These are phyloP conservation scores for Catocala fraxini DNA, from an alignment of 2,888 invertebrate genomes.

Conservation along the genomic window DNA sequence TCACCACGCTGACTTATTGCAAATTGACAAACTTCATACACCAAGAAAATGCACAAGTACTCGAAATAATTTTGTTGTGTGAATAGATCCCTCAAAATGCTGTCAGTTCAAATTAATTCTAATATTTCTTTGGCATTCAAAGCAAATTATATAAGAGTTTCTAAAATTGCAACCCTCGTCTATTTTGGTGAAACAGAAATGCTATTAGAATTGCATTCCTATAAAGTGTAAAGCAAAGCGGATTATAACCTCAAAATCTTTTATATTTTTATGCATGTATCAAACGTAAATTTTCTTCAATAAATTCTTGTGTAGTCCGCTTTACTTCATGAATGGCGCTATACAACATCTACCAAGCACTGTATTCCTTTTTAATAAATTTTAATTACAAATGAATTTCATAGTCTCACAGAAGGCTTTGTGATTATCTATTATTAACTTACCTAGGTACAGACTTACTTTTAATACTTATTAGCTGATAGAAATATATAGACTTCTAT, in stretches of 20 bases:
- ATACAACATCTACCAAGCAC: conserved; percentile 52
- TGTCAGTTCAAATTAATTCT: conserved; percentile 48
- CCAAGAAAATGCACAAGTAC: neutral
- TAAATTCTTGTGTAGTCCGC: conserved; percentile 1
- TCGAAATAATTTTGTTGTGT: conserved; percentile 20
- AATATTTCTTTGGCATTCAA: conserved; percentile 60
- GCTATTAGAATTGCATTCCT: conserved; percentile 25
- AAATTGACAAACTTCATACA: too few species aligned
- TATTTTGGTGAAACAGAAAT: conserved; percentile 32
- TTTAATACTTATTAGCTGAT: conserved; percentile 41
- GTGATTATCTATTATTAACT: conserved; percentile 49
- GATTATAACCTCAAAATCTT: neutral
- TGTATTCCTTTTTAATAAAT: conserved; percentile 36
- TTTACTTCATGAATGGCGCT: conserved; percentile 38
- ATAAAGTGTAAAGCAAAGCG: conserved; percentile 17
- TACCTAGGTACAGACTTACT: conserved; percentile 68
- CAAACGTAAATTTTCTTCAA: neutral
- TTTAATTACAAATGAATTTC: conserved; percentile 42
- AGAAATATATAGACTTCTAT: conserved; percentile 41
- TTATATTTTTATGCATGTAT: too few species aligned
- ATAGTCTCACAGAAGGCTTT: conserved; percentile 64
- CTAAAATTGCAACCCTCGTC: conserved; percentile 27
- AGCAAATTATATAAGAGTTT: conserved; percentile 43
- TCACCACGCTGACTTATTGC: too few species aligned
- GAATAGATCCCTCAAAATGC: conserved; percentile 41